phyloP scores from a whole-genome alignment of 2,797 vertebrate genomes.

The Aselliscus stoliczkanus region DNA sequence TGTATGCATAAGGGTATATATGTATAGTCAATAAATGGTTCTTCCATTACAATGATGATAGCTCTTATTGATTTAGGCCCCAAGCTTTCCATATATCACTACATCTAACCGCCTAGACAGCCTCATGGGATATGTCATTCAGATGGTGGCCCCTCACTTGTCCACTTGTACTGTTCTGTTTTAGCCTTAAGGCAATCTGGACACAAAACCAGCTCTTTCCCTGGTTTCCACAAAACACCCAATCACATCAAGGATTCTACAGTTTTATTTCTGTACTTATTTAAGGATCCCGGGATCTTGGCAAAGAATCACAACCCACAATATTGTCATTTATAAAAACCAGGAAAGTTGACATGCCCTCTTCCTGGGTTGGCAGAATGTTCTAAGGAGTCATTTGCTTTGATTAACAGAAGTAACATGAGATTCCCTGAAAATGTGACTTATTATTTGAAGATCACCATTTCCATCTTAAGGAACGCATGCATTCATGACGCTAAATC shows the following conservation, averaged over 20 bases:
- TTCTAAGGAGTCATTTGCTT: background rate
- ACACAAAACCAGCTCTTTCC: background rate
- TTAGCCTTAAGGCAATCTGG: background rate
- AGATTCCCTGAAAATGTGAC: background rate
- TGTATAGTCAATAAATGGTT: background rate
- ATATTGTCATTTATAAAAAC: conserved; percentile 17
- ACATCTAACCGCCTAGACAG: background rate
- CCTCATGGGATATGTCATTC: background rate
- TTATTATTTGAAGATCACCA: background rate
- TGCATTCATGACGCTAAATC: background rate
- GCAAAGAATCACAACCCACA: background rate
- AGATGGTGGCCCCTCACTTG: background rate
- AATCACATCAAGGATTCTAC: background rate
- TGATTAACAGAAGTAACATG: background rate
- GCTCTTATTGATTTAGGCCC: background rate
- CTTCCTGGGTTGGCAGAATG: background rate
- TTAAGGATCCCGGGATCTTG: background rate
- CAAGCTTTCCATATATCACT: background rate
- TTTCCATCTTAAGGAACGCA: background rate
- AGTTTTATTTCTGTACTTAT: background rate
- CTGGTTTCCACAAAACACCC: background rate
- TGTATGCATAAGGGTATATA: background rate
- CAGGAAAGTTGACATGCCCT: background rate
- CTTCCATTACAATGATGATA: background rate
- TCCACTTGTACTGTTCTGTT: background rate